These are phyloP conservation scores for Lutraria lutraria DNA, from an alignment of 2,888 invertebrate genomes.

Conservation along the genomic window DNA sequence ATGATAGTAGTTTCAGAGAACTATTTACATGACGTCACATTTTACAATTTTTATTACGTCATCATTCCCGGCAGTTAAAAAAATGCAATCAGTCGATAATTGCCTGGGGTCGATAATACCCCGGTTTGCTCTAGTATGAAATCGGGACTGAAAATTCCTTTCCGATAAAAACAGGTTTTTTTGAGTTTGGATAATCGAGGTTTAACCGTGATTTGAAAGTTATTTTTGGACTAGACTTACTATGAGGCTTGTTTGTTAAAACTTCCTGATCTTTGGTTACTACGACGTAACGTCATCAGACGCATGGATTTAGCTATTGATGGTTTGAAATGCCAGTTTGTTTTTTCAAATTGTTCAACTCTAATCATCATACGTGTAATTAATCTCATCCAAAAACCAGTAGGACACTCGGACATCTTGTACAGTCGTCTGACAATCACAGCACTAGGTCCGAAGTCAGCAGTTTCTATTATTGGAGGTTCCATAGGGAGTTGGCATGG, in stretches of 20 bases:
- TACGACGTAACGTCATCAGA: conserved; percentile 33
- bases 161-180: too few species aligned
- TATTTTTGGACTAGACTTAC: conserved; percentile 15
- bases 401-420: conserved; percentile 80
- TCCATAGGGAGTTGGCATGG: conserved; percentile 78
- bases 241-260: conserved; percentile 16
- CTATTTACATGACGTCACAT: too few species aligned
- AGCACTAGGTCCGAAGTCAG: not conserved
- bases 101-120: too few species aligned
- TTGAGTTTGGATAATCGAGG: too few species aligned
- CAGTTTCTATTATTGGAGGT: conserved; percentile 60
- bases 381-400: conserved; percentile 83
- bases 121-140: too few species aligned
- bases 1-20: too few species aligned
- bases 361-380: conserved; percentile 78
- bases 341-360: conserved; percentile 68
- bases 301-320: conserved; percentile 48
- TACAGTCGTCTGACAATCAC: conserved; percentile 79
- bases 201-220: too few species aligned
- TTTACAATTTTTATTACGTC: too few species aligned
- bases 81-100: too few species aligned
- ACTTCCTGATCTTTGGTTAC: not conserved
- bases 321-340: conserved; percentile 66
- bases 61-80: too few species aligned
- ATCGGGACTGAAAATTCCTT: too few species aligned